Conservation (phyloP, 2,888 invertebrate species). For the Homarus gammarus region DNA sequence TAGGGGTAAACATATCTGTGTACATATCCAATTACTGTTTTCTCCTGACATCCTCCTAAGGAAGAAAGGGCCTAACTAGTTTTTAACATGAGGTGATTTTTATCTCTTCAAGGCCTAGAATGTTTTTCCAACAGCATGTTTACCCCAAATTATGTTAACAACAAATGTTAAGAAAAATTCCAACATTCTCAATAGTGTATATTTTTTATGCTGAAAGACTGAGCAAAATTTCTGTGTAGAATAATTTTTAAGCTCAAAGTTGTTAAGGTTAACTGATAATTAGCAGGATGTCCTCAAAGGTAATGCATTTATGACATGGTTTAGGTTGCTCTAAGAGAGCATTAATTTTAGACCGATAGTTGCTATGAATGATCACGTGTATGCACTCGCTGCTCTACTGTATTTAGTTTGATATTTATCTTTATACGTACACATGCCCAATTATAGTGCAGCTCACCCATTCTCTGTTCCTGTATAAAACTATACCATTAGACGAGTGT, state of each 20-base stretch:
- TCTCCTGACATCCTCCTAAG: too few species aligned
- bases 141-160: too few species aligned
- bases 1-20: too few species aligned
- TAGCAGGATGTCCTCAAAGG: not conserved
- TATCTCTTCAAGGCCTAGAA: too few species aligned
- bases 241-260: too few species aligned
- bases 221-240: too few species aligned
- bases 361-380: not conserved
- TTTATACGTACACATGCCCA: not conserved
- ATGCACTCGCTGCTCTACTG: not conserved
- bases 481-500: not conserved
- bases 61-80: too few species aligned
- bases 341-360: not conserved
- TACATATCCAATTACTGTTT: too few species aligned
- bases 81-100: too few species aligned
- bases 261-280: too few species aligned
- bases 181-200: not conserved
- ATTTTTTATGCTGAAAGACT: not conserved
- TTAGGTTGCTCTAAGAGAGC: not conserved
- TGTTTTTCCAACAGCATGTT: too few species aligned
- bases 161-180: not conserved
- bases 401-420: not conserved
- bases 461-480: not conserved
- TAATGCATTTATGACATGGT: not conserved
- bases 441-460: not conserved